Conservation (phyloP, 2,888 invertebrate genomes). For the Cetonia aurata region DNA sequence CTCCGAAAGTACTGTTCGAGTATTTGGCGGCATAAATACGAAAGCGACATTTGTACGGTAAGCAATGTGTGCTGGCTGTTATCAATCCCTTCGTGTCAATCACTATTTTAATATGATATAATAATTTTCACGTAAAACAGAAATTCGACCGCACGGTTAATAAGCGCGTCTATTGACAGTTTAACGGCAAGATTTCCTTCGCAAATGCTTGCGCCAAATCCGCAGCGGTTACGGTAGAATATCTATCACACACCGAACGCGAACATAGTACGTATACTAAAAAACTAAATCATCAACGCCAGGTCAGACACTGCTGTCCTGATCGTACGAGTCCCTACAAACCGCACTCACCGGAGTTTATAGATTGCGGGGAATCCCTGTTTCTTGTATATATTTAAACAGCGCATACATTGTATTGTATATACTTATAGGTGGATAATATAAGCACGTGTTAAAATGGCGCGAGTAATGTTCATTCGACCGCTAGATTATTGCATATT, state of each 20-base stretch:
- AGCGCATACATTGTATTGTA: background rate
- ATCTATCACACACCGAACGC: background rate
- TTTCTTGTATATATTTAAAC: background rate
- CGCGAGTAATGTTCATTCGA: background rate
- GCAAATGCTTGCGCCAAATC: background rate
- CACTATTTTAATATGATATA: no score
- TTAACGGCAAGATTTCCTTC: background rate
- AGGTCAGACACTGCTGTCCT: background rate
- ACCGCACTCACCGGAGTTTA: background rate
- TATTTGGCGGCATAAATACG: conserved; percentile 49
- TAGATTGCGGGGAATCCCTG: conserved; percentile 11
- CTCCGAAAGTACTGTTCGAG: conserved; percentile 51
- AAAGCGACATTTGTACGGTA: conserved; percentile 49
- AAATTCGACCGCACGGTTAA: no score
- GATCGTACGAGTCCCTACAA: background rate
- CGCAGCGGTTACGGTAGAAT: background rate
- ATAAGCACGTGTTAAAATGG: background rate
- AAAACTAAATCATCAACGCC: no score
- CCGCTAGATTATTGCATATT: background rate
- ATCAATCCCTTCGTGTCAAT: no score
- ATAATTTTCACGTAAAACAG: no score
- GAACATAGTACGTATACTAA: no score
- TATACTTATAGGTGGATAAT: no score
- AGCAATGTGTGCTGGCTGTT: no score
- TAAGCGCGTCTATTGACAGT: no score